Conservation (phyloP, 2,797 vertebrate species). For the Cuniculus paca region DNA sequence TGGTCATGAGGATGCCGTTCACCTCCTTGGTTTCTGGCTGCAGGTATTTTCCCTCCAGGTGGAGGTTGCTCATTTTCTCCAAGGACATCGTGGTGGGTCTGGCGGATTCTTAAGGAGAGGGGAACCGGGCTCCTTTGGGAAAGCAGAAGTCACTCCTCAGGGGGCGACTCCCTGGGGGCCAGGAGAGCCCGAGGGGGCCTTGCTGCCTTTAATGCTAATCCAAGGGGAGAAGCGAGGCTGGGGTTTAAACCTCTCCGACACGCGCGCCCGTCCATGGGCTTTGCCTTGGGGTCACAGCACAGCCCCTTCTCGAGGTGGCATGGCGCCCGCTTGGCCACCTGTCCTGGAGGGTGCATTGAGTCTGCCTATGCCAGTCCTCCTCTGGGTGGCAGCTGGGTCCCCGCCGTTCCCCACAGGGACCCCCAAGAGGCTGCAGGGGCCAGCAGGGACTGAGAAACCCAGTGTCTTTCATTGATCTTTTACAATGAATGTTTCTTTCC, state of each 20-base stretch:
- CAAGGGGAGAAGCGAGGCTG: not conserved
- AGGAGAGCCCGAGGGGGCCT: not conserved
- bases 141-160: not conserved
- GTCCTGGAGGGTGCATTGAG: not conserved
- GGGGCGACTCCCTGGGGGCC: not conserved
- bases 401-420: not conserved
- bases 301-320: not conserved
- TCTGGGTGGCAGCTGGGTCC: not conserved
- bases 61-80: constrained; percentile 72
- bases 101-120: not conserved
- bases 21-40: constrained; percentile 62
- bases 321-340: too few relatives aligned
- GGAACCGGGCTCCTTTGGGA: not conserved
- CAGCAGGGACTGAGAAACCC: not conserved
- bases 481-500: too few relatives aligned
- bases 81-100: constrained; percentile 45
- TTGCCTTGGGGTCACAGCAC: not conserved
- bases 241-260: not conserved
- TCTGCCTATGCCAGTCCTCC: not conserved
- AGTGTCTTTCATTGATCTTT: not conserved
- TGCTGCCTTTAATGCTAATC: not conserved
- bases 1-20: constrained; percentile 76
- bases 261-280: not conserved
- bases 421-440: not conserved
- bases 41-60: fast-evolving